These are phyloP conservation scores for Acromyrmex echinatior DNA, from an alignment of 1,140 invertebrate genomes.

Conservation along the genomic window DNA sequence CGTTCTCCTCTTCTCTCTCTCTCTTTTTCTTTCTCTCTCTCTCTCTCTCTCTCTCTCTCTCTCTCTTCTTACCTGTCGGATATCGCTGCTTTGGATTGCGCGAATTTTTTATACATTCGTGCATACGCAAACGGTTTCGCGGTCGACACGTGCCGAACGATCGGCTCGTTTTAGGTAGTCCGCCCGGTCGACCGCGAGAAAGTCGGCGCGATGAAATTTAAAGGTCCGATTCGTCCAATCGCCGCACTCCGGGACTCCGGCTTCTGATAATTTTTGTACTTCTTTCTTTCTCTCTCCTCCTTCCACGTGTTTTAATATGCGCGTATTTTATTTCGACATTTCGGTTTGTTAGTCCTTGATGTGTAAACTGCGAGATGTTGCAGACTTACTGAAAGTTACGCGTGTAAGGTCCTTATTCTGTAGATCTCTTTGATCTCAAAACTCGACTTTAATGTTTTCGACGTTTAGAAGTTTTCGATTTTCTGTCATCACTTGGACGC, in stretches of 20 bases:
- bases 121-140: neutral
- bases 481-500: neutral
- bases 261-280: neutral
- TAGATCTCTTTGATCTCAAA: neutral
- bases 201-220: constrained; percentile 17
- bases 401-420: too few species aligned
- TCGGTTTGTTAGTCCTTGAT: neutral
- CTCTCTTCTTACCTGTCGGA: neutral
- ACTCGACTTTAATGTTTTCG: neutral
- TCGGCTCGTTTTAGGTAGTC: neutral
- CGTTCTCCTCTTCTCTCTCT: neutral
- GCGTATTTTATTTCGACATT: neutral
- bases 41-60: neutral
- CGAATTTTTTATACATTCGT: constrained; percentile 52
- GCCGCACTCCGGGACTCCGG: neutral
- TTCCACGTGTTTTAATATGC: neutral
- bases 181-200: constrained; percentile 19
- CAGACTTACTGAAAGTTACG: neutral
- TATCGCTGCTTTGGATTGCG: constrained; percentile 7
- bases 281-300: neutral
- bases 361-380: neutral
- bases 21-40: neutral
- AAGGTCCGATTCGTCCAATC: neutral
- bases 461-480: neutral
- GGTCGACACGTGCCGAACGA: constrained; percentile 9